phyloP scores from a whole-genome alignment of 2,888 invertebrate species.

The Drosophila greeni region DNA sequence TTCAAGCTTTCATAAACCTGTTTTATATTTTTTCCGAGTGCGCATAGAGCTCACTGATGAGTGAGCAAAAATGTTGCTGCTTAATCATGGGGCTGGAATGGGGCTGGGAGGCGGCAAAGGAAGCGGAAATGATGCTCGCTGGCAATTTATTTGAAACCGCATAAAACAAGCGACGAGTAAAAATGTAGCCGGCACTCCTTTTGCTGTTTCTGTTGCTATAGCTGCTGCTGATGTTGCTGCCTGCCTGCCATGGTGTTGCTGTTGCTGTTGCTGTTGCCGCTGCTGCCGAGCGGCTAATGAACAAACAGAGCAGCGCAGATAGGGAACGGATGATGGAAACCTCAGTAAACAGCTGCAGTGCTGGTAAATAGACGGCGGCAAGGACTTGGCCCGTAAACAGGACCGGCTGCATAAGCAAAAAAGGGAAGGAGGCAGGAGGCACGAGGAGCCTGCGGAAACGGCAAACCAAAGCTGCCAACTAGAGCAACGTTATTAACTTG shows the following conservation, averaged over 20 bases:
- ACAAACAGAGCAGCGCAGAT: constrained; percentile 57
- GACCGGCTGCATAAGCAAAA: constrained; percentile 61
- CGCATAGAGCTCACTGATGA: constrained; percentile 32
- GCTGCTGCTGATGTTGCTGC: constrained; percentile 43
- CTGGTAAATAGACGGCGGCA: constrained; percentile 56
- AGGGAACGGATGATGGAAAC: constrained; percentile 67
- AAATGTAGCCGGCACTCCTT: constrained; percentile 53
- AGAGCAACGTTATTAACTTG: constrained; percentile 68
- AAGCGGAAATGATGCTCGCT: constrained; percentile 44
- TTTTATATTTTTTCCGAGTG: constrained; percentile 7
- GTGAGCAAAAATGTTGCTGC: constrained; percentile 43
- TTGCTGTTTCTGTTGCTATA: constrained; percentile 31
- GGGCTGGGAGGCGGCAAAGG: constrained; percentile 3
- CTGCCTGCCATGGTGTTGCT: too few relatives aligned
- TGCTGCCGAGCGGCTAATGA: constrained; percentile 64
- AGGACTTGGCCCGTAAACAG: constrained; percentile 65
- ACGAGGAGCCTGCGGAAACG: constrained; percentile 32
- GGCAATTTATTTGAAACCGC: constrained; percentile 72
- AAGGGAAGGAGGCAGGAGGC: constrained; percentile 10
- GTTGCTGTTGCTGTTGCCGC: constrained; percentile 30
- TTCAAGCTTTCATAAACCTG: too few relatives aligned
- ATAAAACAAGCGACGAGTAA: constrained; percentile 66
- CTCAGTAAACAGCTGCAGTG: constrained; percentile 66
- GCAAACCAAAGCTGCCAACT: constrained; percentile 47
- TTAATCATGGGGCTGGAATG: constrained; percentile 31